Conservation (phyloP, 1,140 invertebrate genomes). For the Protaetia brevitarsis region DNA sequence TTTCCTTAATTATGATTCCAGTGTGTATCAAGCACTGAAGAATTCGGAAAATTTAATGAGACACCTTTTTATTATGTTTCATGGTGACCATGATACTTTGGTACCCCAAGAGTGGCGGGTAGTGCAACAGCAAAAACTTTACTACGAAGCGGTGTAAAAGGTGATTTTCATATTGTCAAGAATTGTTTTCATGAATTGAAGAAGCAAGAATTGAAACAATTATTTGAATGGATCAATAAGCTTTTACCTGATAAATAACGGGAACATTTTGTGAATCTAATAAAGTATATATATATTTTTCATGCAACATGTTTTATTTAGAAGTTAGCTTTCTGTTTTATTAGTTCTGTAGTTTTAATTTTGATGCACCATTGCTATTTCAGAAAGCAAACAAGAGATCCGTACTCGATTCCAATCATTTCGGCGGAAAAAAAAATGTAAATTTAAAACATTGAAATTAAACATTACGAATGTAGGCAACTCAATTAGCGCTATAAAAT, state of each 20-base stretch:
- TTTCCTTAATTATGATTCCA: constrained; percentile 66
- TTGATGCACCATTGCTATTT: too few relatives aligned
- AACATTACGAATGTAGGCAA: too few relatives aligned
- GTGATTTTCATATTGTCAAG: constrained; percentile 51
- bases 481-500: too few relatives aligned
- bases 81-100: constrained; percentile 54
- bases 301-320: background rate
- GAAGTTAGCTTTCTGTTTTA: too few relatives aligned
- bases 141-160: constrained; percentile 51
- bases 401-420: too few relatives aligned
- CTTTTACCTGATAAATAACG: constrained; percentile 44
- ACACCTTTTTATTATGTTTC: constrained; percentile 50
- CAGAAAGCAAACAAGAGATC: too few relatives aligned
- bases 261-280: constrained; percentile 9
- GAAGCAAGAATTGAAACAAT: constrained; percentile 49
- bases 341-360: too few relatives aligned
- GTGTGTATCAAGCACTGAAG: constrained; percentile 57
- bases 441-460: too few relatives aligned
- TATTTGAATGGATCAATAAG: constrained; percentile 54
- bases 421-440: too few relatives aligned
- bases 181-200: constrained; percentile 57
- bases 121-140: constrained; percentile 51
- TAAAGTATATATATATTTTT: background rate
- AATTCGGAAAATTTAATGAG: constrained; percentile 29
- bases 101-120: constrained; percentile 57